Conservation (phyloP, 2,888 invertebrate genomes). For the Mylabris sibirica region DNA sequence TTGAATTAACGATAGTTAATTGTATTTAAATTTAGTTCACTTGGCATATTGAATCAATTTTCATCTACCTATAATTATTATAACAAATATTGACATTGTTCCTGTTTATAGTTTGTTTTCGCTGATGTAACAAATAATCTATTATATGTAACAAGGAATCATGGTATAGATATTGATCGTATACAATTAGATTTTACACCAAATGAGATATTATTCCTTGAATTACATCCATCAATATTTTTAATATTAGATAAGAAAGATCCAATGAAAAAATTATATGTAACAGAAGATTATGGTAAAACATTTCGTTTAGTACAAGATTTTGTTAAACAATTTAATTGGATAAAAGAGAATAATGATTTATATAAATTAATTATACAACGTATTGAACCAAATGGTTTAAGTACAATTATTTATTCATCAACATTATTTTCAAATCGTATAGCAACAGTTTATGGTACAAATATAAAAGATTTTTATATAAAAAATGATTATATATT, state of each 20-base stretch:
- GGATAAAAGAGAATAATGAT: constrained; percentile 65
- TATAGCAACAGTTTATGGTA: constrained; percentile 52
- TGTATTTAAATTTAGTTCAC: too few relatives aligned
- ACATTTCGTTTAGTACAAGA: constrained; percentile 75
- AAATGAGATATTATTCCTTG: constrained; percentile 79
- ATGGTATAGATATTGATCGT: constrained; percentile 72
- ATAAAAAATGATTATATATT: constrained; percentile 87
- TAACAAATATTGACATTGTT: not conserved
- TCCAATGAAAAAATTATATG: constrained; percentile 73
- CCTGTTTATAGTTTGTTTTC: constrained; percentile 85
- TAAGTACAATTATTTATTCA: constrained; percentile 63
- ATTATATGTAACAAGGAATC: constrained; percentile 78
- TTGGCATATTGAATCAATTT: not conserved
- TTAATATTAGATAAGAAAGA: constrained; percentile 79
- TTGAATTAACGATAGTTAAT: too few relatives aligned
- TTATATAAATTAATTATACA: constrained; percentile 70
- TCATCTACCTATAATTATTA: not conserved
- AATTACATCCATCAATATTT: constrained; percentile 72
- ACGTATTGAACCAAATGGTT: constrained; percentile 70
- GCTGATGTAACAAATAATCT: constrained; percentile 80
- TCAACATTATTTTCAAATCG: constrained; percentile 47
- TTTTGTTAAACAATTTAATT: constrained; percentile 81
- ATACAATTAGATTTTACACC: constrained; percentile 77
- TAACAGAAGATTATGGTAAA: constrained; percentile 78
- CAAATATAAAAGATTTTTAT: constrained; percentile 81